Base-by-base conservation (phyloP, 1,140 invertebrate species). In the Heliconius himera region DNA sequence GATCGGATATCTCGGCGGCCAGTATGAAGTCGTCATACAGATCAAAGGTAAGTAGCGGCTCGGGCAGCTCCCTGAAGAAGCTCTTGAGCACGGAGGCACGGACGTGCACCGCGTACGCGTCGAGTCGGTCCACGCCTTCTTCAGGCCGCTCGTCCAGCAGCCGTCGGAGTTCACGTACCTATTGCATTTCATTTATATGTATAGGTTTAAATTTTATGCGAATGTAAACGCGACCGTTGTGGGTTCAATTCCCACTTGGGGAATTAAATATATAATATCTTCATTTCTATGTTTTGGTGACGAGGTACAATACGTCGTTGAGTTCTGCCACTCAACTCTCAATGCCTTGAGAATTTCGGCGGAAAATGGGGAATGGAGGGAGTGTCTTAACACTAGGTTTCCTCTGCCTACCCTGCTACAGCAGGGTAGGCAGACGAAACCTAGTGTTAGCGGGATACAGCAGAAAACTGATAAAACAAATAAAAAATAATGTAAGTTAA, bases 1-100 rank as follows among this genome's bases (percentile, higher is more conserved):
- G 95, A 90, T 99, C 97, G 22, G 96, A 96, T 22, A 99, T 95
- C 90, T 97, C 97, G 41, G 97, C 97, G 60, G 97, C 98, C 84
- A 98, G 96, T 70, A 99, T 95, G 89, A 99, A 98, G 90, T 99
- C 98, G 90, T 99, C 98, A 91, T 99, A 99, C 70, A 98, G 96
- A 84, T 99, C 98, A 94, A 97, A 99, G 29, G 98, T 99, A 81
- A 99, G 95, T 75, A 99, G 93, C 20, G 98, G 99, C 92, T 99
- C 98, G 4, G 98, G 97, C 96, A 99, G 97, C 88, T 99, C 98
- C 36, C 98, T 95, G 88, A 99, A 97, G 94, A 99, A 99, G 70
- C 96, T 96, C 93, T 99, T 99, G 22, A 99, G 95, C n/a, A 98
- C 97, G 22, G 98, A 97, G 0, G 98, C 97, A 54, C 99, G 94